Percentiles rank a stretch among this genome's conserved stretches.
These are phyloP conservation scores for Mixornis gularis DNA, from an alignment of 2,113 vertebrate species.

Conservation along the genomic window DNA sequence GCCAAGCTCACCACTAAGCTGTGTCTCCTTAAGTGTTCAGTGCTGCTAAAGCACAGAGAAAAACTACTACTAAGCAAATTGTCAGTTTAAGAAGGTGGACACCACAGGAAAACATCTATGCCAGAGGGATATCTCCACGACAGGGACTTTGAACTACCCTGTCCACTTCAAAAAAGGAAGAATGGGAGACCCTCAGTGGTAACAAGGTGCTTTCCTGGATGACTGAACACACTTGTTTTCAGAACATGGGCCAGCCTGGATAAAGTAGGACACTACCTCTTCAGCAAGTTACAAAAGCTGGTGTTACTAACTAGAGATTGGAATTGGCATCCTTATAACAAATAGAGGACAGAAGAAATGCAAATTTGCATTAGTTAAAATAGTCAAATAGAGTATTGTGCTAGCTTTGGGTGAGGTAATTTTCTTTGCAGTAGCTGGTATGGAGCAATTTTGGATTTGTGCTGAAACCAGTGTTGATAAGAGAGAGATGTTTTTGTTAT, in stretches of 20 bases:
- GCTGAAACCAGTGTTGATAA: neutral
- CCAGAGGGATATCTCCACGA: neutral
- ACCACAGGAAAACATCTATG: neutral
- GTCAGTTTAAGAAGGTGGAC: neutral
- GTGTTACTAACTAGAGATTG: neutral
- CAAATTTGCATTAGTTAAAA: neutral
- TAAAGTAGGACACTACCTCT: neutral
- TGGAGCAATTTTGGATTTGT: neutral
- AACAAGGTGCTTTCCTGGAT: neutral
- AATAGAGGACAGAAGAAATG: neutral
- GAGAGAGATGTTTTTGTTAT: neutral
- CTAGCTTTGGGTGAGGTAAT: neutral
- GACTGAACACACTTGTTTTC: neutral
- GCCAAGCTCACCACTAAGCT: neutral
- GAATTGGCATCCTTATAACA: neutral
- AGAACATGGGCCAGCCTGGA: neutral
- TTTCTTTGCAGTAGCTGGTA: neutral
- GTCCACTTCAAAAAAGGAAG: neutral
- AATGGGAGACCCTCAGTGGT: neutral
- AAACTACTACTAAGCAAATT: neutral
- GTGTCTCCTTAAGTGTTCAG: neutral
- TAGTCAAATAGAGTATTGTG: neutral
- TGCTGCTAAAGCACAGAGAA: neutral
- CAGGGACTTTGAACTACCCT: neutral
- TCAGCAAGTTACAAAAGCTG: neutral